These are phyloP conservation scores for Bombus ignitus DNA, from an alignment of 1,140 invertebrate genomes.

Conservation along the genomic window DNA sequence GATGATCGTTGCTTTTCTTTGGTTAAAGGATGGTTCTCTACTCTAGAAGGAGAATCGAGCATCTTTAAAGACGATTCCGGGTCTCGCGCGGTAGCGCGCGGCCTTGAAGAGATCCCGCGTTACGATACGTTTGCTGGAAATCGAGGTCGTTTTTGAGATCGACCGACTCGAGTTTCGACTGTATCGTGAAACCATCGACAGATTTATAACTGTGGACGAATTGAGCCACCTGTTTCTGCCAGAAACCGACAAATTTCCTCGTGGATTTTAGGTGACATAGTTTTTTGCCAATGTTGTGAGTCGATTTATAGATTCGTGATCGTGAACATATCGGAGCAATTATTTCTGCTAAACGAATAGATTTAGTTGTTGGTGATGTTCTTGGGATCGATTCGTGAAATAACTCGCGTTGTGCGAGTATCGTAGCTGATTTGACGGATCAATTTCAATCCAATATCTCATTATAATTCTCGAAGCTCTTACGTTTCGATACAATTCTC, in stretches of 20 bases:
- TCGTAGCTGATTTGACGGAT: no score
- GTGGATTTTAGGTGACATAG: not conserved
- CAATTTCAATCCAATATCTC: no score
- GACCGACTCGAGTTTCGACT: not conserved
- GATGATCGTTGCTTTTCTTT: not conserved
- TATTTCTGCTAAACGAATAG: no score
- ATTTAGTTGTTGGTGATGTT: no score
- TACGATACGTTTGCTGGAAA: constrained; percentile 32
- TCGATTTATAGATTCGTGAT: not conserved
- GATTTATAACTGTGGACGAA: not conserved
- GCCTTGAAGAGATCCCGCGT: constrained; percentile 25
- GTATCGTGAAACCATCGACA: constrained; percentile 16
- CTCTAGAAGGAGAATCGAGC: not conserved
- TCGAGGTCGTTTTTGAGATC: constrained; percentile 37
- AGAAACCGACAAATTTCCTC: not conserved
- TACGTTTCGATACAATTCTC: no score
- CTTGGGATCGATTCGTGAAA: no score
- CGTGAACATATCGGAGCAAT: no score
- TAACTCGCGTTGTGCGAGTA: no score
- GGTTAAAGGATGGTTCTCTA: not conserved
- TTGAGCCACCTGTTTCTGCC: not conserved
- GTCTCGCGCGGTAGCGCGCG: constrained; percentile 9
- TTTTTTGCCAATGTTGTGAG: not conserved
- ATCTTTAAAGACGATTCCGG: constrained; percentile 4
- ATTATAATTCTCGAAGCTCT: no score